A percentile compares a stretch with the other conserved stretches of the same genome.
Conservation (phyloP, 2,888 invertebrate genomes). For the Catocala fraxini region DNA sequence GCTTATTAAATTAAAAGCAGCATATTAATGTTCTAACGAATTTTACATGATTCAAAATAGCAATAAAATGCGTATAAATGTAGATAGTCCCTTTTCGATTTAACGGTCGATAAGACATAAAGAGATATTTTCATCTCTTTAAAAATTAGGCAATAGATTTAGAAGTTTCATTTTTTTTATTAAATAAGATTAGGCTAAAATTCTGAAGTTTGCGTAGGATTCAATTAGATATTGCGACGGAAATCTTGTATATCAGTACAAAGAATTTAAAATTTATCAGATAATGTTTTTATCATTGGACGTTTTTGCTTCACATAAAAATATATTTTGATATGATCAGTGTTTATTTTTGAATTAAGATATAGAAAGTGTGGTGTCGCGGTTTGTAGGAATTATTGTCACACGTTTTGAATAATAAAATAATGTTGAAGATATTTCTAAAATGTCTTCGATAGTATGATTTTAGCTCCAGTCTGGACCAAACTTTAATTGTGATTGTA, state of each 20-base stretch:
- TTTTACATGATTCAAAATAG: slow-evolving; percentile 16
- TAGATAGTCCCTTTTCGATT: slow-evolving; percentile 54
- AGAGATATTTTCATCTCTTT: slow-evolving; percentile 62
- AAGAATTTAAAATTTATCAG: slow-evolving; percentile 70
- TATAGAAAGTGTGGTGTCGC: slow-evolving; percentile 54
- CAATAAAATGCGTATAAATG: slow-evolving; percentile 50
- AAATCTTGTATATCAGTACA: slow-evolving; percentile 85
- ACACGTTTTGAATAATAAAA: slow-evolving; percentile 45
- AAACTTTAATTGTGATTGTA: slow-evolving; percentile 59
- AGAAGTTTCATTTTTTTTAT: slow-evolving; percentile 61
- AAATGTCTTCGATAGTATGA: slow-evolving; percentile 48
- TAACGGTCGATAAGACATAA: slow-evolving; percentile 40
- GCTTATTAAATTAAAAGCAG: slow-evolving; percentile 9
- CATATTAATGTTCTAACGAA: slow-evolving; percentile 15
- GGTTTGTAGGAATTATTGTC: slow-evolving; percentile 50
- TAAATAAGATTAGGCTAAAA: slow-evolving; percentile 73
- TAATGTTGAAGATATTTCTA: slow-evolving; percentile 47
- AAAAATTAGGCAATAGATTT: slow-evolving; percentile 65
- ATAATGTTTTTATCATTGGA: slow-evolving; percentile 65
- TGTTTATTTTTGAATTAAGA: slow-evolving; percentile 67
- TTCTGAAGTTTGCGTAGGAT: slow-evolving; percentile 68
- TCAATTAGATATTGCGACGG: slow-evolving; percentile 66
- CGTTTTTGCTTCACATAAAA: slow-evolving; percentile 69
- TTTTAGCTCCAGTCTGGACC: slow-evolving; percentile 67
- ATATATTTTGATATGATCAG: slow-evolving; percentile 81